Conservation (phyloP, 2,113 vertebrate genomes). For the Pteropus alecto region DNA sequence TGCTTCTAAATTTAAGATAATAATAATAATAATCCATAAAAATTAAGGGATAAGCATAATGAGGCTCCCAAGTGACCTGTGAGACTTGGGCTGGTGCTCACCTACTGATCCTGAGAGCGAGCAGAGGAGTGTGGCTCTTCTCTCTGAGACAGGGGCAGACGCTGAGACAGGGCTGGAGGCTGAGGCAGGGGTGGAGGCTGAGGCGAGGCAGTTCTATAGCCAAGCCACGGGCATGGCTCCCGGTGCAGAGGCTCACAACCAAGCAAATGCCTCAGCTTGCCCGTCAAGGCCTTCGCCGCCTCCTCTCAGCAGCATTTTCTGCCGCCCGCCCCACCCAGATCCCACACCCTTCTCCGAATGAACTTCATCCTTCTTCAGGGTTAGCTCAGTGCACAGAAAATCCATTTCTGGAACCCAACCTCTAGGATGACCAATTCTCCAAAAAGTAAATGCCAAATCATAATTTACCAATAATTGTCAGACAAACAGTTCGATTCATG, state of each 20-base stretch:
- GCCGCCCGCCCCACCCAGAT: not conserved
- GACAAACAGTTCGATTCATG: accelerated
- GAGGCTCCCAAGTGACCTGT: not conserved
- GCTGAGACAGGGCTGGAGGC: not conserved
- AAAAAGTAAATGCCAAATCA: not conserved
- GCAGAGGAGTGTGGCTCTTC: not conserved
- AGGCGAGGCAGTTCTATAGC: not conserved
- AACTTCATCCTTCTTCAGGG: not conserved
- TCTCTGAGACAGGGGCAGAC: not conserved
- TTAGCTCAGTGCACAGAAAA: not conserved
- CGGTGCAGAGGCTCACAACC: accelerated
- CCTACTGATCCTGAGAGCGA: no score
- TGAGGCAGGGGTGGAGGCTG: not conserved
- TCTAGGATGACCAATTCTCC: not conserved
- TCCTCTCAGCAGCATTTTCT: not conserved
- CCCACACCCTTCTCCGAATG: not conserved
- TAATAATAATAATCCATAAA: not conserved
- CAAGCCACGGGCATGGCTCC: accelerated
- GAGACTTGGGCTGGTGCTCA: not conserved
- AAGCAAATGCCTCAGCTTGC: accelerated
- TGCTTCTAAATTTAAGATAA: not conserved
- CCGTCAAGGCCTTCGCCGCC: not conserved
- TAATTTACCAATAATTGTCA: not conserved
- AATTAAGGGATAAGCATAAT: not conserved
- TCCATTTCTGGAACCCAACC: not conserved